These are phyloP conservation scores for Tragelaphus buxtoni DNA, from an alignment of 2,113 vertebrate genomes.

Conservation along the genomic window DNA sequence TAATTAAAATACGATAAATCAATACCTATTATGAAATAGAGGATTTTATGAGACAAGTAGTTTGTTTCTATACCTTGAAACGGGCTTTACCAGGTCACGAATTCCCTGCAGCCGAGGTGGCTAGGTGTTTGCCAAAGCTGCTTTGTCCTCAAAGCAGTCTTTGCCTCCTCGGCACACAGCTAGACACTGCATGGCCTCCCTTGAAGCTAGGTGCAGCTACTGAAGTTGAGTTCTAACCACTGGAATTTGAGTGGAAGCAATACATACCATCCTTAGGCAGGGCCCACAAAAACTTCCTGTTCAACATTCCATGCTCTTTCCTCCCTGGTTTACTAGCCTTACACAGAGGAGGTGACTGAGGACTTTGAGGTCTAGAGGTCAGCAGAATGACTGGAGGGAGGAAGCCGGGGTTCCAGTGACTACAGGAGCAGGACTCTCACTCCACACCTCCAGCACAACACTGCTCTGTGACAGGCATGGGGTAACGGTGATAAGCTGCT, in stretches of 20 bases:
- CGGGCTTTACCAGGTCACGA: background rate
- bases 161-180: background rate
- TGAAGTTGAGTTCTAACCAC: background rate
- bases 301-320: background rate
- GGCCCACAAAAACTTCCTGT: background rate
- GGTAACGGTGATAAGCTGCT: background rate
- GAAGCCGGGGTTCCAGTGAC: background rate
- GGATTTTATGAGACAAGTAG: background rate
- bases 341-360: background rate
- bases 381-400: background rate
- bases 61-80: background rate
- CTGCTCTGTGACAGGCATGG: background rate
- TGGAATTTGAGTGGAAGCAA: background rate
- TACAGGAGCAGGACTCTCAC: background rate
- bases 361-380: background rate
- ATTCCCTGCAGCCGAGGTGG: background rate
- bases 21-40: background rate
- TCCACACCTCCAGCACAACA: background rate
- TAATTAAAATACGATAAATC: background rate
- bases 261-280: background rate
- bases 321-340: background rate
- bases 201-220: background rate
- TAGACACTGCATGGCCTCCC: background rate
- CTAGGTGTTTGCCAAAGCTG: background rate
- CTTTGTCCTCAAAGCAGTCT: background rate